Conservation (phyloP, 2,888 invertebrate genomes). For the Eupithecia dodoneata region DNA sequence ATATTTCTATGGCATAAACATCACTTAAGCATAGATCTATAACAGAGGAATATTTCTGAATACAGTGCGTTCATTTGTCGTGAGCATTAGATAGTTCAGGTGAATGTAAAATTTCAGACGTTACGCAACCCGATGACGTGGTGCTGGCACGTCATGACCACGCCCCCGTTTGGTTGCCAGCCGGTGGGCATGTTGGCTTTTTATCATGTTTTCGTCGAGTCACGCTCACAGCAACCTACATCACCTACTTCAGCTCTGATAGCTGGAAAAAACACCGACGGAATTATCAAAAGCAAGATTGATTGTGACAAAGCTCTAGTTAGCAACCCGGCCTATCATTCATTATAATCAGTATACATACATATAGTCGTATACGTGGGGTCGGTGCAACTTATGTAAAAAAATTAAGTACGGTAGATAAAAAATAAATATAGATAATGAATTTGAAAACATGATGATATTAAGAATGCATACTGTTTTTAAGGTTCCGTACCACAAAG, state of each 20-base stretch:
- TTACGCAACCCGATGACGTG: constrained; percentile 61
- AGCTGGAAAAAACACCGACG: constrained; percentile 18
- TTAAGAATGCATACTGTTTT: neutral
- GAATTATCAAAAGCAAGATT: constrained; percentile 37
- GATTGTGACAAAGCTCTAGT: constrained; percentile 30
- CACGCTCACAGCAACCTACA: constrained; percentile 24
- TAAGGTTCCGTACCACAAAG: neutral
- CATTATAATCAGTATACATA: neutral
- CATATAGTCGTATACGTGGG: neutral
- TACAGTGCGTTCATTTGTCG: too few species aligned
- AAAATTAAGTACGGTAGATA: neutral
- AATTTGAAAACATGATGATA: neutral
- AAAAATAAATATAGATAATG: neutral
- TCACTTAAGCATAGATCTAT: too few species aligned
- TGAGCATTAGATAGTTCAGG: constrained; percentile 24
- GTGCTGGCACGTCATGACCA: constrained; percentile 65
- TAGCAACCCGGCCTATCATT: neutral
- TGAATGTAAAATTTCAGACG: constrained; percentile 49
- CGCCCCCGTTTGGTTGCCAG: constrained; percentile 71
- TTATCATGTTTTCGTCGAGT: constrained; percentile 51
- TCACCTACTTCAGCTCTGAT: constrained; percentile 12
- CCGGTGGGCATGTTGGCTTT: constrained; percentile 33
- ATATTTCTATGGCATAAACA: too few species aligned
- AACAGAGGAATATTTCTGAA: too few species aligned
- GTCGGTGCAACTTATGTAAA: neutral